Evolutionary conservation across 1,140 invertebrate genomes (phyloP), one percentile per base, ranked within the genome.

Genomic region (Drosophila azteca): DNA sequence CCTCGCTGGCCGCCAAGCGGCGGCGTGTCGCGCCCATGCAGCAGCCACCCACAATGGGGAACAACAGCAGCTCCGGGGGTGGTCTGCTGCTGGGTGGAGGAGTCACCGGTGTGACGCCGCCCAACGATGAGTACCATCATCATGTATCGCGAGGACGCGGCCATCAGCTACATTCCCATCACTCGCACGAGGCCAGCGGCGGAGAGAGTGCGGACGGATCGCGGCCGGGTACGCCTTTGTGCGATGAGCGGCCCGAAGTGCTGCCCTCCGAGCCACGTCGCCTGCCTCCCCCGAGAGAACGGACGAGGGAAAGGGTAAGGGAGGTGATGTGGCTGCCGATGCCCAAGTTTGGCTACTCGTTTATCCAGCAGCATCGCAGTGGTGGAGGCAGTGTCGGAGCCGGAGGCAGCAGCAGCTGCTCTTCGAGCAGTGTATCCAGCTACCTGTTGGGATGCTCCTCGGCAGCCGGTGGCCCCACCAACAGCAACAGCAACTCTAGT

Each of bases 331-430:
- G 95, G 65, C 90, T 98, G 60, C 96, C 96, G 3, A 92, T 98
- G 67, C 97, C 97, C 2, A 95, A 96, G 90, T 98, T 97, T 88
- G 97, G 97, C 94, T 95, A 53, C 95, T 96, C 90, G 11, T 93
- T 95, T 84, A 92, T 95, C 87, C 93, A 93, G 54, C 69, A 68
- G 29, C 63, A 70, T 29, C 64, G 48, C 51, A 60, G 35, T 13
- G 31, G 31, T 35, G 29, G 26, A 26, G n/a, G 60, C 39, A 35
- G 29, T 26, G 43, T 46, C 51, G 49, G 49, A 11, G 43, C 46
- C 51, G 49, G 49, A 11, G 57, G 69, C 13, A 35, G 57, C 26
- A 64, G 67, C 51, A 11, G 35, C 35, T 39, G 35, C 35, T 39
- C 35, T 5, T 39, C 35, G 35, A 39, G 35, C 11, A 39, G 4